Percentiles rank a stretch among this genome's conserved stretches.
Conservation (phyloP, 53 echinoderm and acorn worm genomes). For the Pentamera pediparva region DNA sequence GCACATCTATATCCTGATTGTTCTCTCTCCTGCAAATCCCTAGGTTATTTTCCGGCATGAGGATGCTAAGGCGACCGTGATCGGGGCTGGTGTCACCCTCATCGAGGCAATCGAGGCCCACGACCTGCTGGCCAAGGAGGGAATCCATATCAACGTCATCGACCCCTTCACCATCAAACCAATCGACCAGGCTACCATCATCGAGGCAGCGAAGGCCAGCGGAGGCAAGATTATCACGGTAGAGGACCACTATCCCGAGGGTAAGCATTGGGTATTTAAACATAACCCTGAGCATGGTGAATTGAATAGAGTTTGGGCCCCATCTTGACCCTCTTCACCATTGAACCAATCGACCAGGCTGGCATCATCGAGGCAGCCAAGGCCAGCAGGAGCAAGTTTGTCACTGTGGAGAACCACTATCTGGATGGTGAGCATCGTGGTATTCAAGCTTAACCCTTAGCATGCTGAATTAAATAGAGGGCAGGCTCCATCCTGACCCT, state of each 20-base stretch:
- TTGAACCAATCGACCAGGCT: neutral
- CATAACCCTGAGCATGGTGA: too few relatives aligned
- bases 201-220: constrained; percentile 70
- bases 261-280: too few relatives aligned
- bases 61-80: constrained; percentile 65
- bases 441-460: too few relatives aligned
- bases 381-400: too few relatives aligned
- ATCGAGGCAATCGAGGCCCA: constrained; percentile 68
- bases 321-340: neutral
- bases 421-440: too few relatives aligned
- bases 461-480: too few relatives aligned
- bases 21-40: too few relatives aligned
- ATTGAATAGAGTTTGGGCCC: too few relatives aligned
- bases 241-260: constrained; percentile 91
- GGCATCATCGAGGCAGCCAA: too few relatives aligned
- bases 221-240: constrained; percentile 85
- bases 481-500: too few relatives aligned
- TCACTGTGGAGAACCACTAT: too few relatives aligned
- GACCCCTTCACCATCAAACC: constrained; percentile 99
- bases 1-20: neutral
- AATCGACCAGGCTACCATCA: constrained; percentile 64
- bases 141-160: constrained; percentile 65
- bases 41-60: constrained; percentile 66
- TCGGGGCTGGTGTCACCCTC: constrained; percentile 82
- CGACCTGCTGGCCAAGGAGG: constrained; percentile 53